A percentile compares a stretch with the other conserved stretches of the same genome.
Evolutionary conservation across 2,888 invertebrate genomes (phyloP).

Genomic region (Meiosimyza platycephala): DNA sequence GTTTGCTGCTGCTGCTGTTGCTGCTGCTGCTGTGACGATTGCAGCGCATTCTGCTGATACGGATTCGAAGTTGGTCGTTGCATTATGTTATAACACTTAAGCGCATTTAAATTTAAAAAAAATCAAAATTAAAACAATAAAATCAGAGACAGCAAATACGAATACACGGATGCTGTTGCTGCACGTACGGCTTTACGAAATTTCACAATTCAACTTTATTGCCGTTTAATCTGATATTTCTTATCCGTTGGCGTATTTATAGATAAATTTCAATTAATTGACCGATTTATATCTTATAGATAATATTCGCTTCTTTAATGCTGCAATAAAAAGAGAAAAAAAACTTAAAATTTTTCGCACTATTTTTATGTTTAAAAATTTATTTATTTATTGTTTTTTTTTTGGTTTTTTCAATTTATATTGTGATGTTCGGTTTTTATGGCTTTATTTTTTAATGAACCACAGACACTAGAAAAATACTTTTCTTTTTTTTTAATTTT

Average conservation of each 20-base stretch:
- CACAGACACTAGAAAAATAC: slow-evolving; percentile 37
- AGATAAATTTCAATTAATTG: slow-evolving; percentile 39
- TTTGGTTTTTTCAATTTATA: slow-evolving; percentile 29
- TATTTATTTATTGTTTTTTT: slow-evolving; percentile 39
- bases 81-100: slow-evolving; percentile 71
- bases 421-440: slow-evolving; percentile 39
- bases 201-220: slow-evolving; percentile 41
- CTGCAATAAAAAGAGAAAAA: slow-evolving; percentile 54
- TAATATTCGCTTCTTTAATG: slow-evolving; percentile 56
- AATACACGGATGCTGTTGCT: slow-evolving; percentile 12
- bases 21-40: slow-evolving; percentile 70
- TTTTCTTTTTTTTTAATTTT: slow-evolving; percentile 43
- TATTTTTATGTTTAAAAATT: slow-evolving; percentile 6
- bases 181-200: neutral
- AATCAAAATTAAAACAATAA: slow-evolving; percentile 37
- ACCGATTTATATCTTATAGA: slow-evolving; percentile 39
- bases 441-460: slow-evolving; percentile 37
- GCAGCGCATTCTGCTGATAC: slow-evolving; percentile 67
- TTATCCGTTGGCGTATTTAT: slow-evolving; percentile 41
- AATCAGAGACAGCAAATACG: slow-evolving; percentile 34
- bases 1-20: slow-evolving; percentile 66
- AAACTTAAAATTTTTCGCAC: slow-evolving; percentile 17
- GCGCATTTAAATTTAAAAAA: slow-evolving; percentile 61
- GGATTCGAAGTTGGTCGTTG: slow-evolving; percentile 76
- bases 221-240: slow-evolving; percentile 48